Evolutionary conservation across 2,113 vertebrate species (phyloP), one percentile per base, ranked within the genome.

Genomic region (Sinocyclocheilus rhinocerous): DNA sequence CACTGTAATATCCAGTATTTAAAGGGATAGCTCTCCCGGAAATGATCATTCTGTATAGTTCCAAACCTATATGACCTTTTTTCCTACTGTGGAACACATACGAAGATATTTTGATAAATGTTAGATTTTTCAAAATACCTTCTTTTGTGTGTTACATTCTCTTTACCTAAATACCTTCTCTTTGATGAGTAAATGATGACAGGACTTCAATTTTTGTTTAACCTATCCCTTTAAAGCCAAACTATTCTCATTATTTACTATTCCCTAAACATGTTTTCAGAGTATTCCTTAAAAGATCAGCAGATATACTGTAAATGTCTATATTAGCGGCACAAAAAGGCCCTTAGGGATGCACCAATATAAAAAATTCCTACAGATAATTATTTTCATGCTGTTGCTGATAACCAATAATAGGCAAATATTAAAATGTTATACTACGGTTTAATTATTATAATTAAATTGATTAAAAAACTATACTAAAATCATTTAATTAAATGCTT

Each of bases 1-100:
- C 33, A 81, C n/a, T 57, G 16, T 85, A 85, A 87, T 87, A 59
- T 76, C 77, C 80, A 50, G 26, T 85, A 81, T 78, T 87, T 81
- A 81, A 10, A 52, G 57, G 57, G 57, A n/a, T 61, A 61, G 57
- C 20, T n/a, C 57, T 4, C 22, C 20, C 9, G 4, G 6, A 61
- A 59, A 59, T 59, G 2, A 10, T 59, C 1, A 59, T 59, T 22
- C 57, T 10, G 57, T 59, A n/a, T 22, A 0, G 55, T 57, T 8
- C 18, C 18, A 22, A 57, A 57, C 55, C 16, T 57, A 6, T 57
- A 57, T 57, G 55, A 22, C 55, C 9, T 59, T 22, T 0, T 59
- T 59, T 59, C 7, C 7, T 59, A 59, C 57, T 59, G 20, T 59
- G 20, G 57, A 59, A 57, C 52, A 57, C 52, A 20, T 18, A 18